Evolutionary conservation across 2,113 vertebrate genomes (phyloP).

Genomic region (western clawed frog (Xenopus tropicalis)): UCB_Xtro_10.0 CM004444.2:30770001-30770500

Average conservation of each 20-base stretch:
- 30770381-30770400: constrained; percentile 24
- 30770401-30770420: not conserved
- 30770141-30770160: constrained; percentile 79
- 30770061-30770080: constrained; percentile 71
- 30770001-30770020: constrained; percentile 81
- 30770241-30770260: constrained; percentile 74
- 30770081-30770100: constrained; percentile 72
- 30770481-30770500: too few species aligned
- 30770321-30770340: constrained; percentile 51
- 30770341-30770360: constrained; percentile 8
- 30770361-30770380: not conserved
- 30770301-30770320: constrained; percentile 68
- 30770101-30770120: constrained; percentile 66
- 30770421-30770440: not conserved
- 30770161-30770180: constrained; percentile 78
- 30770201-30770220: constrained; percentile 79
- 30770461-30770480: too few species aligned
- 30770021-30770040: constrained; percentile 71
- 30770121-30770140: constrained; percentile 81
- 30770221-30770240: constrained; percentile 80
- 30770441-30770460: too few species aligned
- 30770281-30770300: constrained; percentile 70
- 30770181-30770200: constrained; percentile 86
- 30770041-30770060: constrained; percentile 71
- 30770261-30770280: constrained; percentile 85